These are phyloP conservation scores for Caranx ignobilis DNA, from an alignment of 2,113 vertebrate genomes.

Conservation along the genomic window DNA sequence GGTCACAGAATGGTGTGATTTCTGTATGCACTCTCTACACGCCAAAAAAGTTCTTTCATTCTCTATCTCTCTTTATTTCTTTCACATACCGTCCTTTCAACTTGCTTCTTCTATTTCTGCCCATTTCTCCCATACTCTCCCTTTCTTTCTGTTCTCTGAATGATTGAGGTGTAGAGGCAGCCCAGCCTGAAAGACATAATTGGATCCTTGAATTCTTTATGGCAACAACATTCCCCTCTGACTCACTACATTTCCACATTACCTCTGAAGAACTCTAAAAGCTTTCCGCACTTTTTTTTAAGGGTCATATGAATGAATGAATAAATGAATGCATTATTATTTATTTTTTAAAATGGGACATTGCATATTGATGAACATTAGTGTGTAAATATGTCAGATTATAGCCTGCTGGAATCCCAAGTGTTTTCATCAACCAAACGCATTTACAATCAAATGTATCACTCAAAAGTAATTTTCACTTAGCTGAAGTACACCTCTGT, in stretches of 20 bases:
- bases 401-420: constrained; percentile 13
- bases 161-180: constrained; percentile 56
- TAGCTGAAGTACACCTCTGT: constrained; percentile 22
- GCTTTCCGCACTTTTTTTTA: constrained; percentile 29
- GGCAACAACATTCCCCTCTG: constrained; percentile 54
- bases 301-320: too few relatives aligned
- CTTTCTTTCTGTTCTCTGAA: constrained; percentile 26
- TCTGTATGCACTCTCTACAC: neutral
- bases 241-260: constrained; percentile 48
- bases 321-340: too few relatives aligned
- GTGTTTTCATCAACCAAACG: constrained; percentile 25
- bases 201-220: constrained; percentile 74
- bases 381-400: too few relatives aligned
- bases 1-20: constrained; percentile 47
- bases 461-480: constrained; percentile 34
- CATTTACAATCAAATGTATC: constrained; percentile 38
- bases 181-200: constrained; percentile 62
- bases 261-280: constrained; percentile 18
- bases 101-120: constrained; percentile 1
- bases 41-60: constrained; percentile 8
- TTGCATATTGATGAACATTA: too few relatives aligned
- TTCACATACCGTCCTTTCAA: constrained; percentile 13
- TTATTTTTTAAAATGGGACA: too few relatives aligned
- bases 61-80: constrained; percentile 6
- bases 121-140: neutral